Evolutionary conservation across 2,797 vertebrate genomes (phyloP).

Genomic region (Sandelia bainsii): DNA sequence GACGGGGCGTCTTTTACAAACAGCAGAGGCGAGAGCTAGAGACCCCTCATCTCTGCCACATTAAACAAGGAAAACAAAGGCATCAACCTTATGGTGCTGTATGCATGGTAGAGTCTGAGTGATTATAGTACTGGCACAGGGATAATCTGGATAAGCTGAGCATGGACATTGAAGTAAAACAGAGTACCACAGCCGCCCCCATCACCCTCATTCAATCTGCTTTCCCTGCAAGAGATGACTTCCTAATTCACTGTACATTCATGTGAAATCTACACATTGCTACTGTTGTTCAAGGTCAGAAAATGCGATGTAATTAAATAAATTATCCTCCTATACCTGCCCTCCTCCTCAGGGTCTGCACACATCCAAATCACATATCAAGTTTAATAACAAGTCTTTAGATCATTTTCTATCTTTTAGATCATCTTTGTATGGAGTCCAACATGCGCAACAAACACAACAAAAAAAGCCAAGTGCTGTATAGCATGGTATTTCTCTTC

Average conservation of each 20-base stretch:
- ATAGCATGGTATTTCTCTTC: neutral
- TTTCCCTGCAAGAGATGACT: conserved; percentile 23
- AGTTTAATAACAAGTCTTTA: neutral
- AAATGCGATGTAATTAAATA: neutral
- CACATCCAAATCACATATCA: conserved; percentile 5
- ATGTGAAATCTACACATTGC: conserved; percentile 8
- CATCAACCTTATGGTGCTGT: conserved; percentile 47
- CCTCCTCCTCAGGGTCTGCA: neutral
- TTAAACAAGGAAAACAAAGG: conserved; percentile 52
- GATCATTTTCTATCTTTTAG: too few relatives aligned
- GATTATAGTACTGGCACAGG: conserved; percentile 59
- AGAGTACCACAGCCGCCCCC: conserved; percentile 18
- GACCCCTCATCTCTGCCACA: conserved; percentile 41
- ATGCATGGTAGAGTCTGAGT: conserved; percentile 49
- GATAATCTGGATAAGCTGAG: conserved; percentile 75
- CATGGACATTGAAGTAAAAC: conserved; percentile 46
- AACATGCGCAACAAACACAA: neutral
- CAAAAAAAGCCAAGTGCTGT: neutral
- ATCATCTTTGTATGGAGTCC: too few relatives aligned
- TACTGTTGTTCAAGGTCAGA: neutral
- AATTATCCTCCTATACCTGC: neutral
- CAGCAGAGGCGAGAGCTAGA: neutral
- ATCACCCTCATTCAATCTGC: conserved; percentile 14
- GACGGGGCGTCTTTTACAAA: neutral
- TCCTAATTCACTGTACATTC: conserved; percentile 19